Percentiles rank a stretch among this genome's conserved stretches.
Evolutionary conservation across 2,888 invertebrate species (phyloP).

Genomic region (Neoitamus cyanurus): DNA sequence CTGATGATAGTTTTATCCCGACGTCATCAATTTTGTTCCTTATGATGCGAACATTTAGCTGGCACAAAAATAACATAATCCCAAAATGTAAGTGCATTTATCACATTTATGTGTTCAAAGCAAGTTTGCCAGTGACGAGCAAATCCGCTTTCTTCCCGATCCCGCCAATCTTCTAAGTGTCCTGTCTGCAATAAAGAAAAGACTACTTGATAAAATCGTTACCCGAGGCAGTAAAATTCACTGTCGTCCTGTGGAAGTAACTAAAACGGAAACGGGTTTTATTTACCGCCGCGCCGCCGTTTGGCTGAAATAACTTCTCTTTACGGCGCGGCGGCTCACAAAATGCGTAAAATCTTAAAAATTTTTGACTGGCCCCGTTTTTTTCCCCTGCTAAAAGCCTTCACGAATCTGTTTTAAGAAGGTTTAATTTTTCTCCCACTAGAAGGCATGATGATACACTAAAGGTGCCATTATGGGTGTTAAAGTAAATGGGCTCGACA

Average conservation of each 20-base stretch:
- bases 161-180: neutral
- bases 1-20: too few relatives aligned
- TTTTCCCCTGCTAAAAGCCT: neutral
- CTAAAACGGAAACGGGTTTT: neutral
- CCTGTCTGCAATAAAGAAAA: neutral
- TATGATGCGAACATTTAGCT: too few relatives aligned
- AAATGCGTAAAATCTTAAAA: neutral
- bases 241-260: neutral
- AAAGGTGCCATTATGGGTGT: conserved; percentile 11
- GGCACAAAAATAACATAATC: too few relatives aligned
- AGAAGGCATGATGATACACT: neutral
- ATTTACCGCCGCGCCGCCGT: neutral
- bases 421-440: neutral
- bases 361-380: neutral
- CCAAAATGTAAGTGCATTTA: too few relatives aligned
- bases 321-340: neutral
- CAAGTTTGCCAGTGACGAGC: too few relatives aligned
- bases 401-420: neutral
- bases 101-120: too few relatives aligned
- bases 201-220: neutral
- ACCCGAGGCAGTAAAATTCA: neutral
- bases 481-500: conserved; percentile 5
- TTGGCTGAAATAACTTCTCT: neutral
- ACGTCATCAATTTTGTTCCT: too few relatives aligned
- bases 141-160: too few relatives aligned